These are phyloP conservation scores for Cynopterus brachyotis DNA, from an alignment of 2,113 vertebrate species.

Conservation along the genomic window DNA sequence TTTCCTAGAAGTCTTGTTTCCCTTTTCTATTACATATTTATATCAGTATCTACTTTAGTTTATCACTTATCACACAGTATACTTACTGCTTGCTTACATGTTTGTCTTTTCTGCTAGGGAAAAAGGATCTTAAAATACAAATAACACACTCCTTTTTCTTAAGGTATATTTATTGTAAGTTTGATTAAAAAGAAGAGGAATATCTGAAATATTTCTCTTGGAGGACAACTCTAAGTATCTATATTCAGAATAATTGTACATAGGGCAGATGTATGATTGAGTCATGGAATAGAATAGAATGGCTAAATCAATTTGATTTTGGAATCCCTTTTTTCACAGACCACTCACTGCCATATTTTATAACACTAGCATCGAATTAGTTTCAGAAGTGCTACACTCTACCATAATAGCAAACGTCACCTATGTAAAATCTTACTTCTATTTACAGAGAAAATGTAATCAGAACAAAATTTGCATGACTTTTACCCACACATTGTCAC, in stretches of 20 bases:
- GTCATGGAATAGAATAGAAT: neutral
- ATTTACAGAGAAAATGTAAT: neutral
- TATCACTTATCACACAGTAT: neutral
- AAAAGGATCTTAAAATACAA: neutral
- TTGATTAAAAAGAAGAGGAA: neutral
- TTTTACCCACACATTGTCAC: neutral
- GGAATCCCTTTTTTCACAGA: neutral
- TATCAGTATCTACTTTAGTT: neutral
- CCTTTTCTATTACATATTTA: neutral
- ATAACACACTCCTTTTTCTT: neutral
- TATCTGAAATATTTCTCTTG: neutral
- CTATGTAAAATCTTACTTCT: neutral
- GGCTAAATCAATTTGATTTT: neutral
- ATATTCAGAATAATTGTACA: neutral
- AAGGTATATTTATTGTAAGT: neutral
- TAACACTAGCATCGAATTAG: neutral
- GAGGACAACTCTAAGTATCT: neutral
- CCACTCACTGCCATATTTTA: neutral
- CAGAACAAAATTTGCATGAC: neutral
- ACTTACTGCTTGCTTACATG: neutral
- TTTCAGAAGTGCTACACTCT: neutral
- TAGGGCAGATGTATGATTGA: neutral
- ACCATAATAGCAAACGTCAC: neutral
- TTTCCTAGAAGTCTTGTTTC: slow-evolving; percentile 20
- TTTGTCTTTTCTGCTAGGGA: neutral